Percentiles rank a stretch among this genome's conserved stretches.
phyloP scores from a whole-genome alignment of 2,797 vertebrate species.

The Sebastes aleutianus region DNA sequence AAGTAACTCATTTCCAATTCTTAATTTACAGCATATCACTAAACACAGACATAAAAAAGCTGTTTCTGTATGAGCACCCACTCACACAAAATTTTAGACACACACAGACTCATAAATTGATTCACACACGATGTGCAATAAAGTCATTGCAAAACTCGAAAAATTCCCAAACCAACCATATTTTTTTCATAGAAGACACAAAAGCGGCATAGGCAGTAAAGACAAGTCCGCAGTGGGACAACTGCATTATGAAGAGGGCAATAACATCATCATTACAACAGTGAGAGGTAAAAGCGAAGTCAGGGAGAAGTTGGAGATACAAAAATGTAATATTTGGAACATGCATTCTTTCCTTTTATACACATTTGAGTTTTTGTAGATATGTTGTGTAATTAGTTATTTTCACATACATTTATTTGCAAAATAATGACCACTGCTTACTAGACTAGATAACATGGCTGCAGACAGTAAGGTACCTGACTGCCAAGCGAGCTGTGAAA shows the following conservation, averaged over 20 bases:
- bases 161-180: neutral
- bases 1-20: neutral
- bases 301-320: conserved; percentile 19
- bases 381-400: neutral
- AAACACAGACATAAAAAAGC: neutral
- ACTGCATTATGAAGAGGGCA: conserved; percentile 5
- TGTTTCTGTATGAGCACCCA: neutral
- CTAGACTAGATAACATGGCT: neutral
- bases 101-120: conserved; percentile 1
- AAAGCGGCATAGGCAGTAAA: neutral
- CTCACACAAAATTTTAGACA: conserved; percentile 2
- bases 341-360: neutral
- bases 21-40: neutral
- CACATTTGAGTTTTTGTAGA: neutral
- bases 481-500: neutral
- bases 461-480: neutral
- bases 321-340: conserved; percentile 15
- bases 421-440: neutral
- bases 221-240: neutral
- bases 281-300: neutral
- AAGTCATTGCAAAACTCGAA: neutral
- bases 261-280: neutral
- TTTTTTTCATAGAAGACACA: conserved; percentile 26
- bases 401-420: neutral
- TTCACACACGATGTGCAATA: conserved; percentile 23